Base-by-base conservation (phyloP, 2,113 vertebrate species). In the Prunella fulvescens region DNA sequence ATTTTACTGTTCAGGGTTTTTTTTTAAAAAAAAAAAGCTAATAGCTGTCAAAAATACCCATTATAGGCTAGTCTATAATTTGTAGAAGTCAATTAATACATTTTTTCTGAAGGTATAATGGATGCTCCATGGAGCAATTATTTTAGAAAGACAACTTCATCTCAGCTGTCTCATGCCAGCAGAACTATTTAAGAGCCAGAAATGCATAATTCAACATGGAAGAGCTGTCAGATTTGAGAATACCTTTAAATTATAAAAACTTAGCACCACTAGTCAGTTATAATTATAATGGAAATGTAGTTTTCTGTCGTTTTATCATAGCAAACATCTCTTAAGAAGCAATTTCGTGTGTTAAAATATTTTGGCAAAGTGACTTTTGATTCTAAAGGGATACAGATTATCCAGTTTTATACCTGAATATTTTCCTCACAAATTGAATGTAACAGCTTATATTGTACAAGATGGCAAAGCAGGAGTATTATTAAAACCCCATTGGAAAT, bases 71-170 rank as follows among this genome's bases (percentile, higher is more conserved):
- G 98, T 98, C 97, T 98, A 97, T 98, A 98, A 98, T 98, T 98
- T 98, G 98, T 98, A 98, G 98, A 98, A 98, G 98, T 98, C 98
- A 98, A 98, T 98, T 98, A 98, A 98, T 97, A 98, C 98, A 97
- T 98, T 98, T 98, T 97, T 98, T 98, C 98, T 98, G 98, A 98
- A 98, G 97, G 98, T 98, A 98, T 98, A 98, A 98, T 98, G 98
- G 98, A 98, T 98, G 98, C 98, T 98, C 98, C 96, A 96, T 95
- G 97, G 98, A 98, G 98, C 98, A 98, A 98, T 98, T 98, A 98
- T 98, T 98, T 98, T 97, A 98, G 97, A 98, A 98, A 98, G 98
- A 98, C 98, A 98, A 98, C 98, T 98, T 98, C 98, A 98, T 98
- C 98, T 98, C 98, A 98, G 98, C 98, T 98, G 98, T 98, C 98